phyloP scores from a whole-genome alignment of 2,888 invertebrate species.

The Parapristionchus giblindavisi region DNA sequence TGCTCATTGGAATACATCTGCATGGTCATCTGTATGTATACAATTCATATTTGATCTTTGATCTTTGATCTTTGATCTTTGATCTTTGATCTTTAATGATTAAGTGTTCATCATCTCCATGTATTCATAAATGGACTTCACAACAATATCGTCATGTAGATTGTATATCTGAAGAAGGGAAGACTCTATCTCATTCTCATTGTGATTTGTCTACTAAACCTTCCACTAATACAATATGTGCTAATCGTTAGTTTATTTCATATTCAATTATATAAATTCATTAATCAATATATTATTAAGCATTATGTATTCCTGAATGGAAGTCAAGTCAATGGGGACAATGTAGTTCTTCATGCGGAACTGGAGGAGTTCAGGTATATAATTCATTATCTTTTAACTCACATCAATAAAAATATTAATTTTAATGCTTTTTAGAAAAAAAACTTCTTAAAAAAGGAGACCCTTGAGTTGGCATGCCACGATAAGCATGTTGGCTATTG shows the following conservation, averaged over 20 bases:
- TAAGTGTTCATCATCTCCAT: slow-evolving; percentile 50
- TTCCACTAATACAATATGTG: slow-evolving; percentile 10
- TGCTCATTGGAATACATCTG: slow-evolving; percentile 62
- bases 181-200: slow-evolving; percentile 71
- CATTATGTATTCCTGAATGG: slow-evolving; percentile 80
- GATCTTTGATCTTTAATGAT: too few relatives aligned
- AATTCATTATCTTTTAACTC: too few relatives aligned
- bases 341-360: slow-evolving; percentile 85
- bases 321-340: slow-evolving; percentile 90
- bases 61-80: too few relatives aligned
- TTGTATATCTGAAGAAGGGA: slow-evolving; percentile 75
- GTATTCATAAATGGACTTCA: slow-evolving; percentile 80
- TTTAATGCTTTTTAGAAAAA: too few relatives aligned
- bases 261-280: neutral
- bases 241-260: slow-evolving; percentile 22
- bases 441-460: too few relatives aligned
- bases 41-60: too few relatives aligned
- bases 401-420: too few relatives aligned
- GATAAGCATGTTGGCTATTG: too few relatives aligned
- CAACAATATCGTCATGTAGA: slow-evolving; percentile 80
- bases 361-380: slow-evolving; percentile 77
- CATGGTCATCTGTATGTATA: slow-evolving; percentile 61
- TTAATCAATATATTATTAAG: slow-evolving; percentile 43
- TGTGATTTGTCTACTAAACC: slow-evolving; percentile 23
- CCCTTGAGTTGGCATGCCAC: too few relatives aligned